Conservation (phyloP, 2,888 invertebrate genomes). For the Acleris emargana region DNA sequence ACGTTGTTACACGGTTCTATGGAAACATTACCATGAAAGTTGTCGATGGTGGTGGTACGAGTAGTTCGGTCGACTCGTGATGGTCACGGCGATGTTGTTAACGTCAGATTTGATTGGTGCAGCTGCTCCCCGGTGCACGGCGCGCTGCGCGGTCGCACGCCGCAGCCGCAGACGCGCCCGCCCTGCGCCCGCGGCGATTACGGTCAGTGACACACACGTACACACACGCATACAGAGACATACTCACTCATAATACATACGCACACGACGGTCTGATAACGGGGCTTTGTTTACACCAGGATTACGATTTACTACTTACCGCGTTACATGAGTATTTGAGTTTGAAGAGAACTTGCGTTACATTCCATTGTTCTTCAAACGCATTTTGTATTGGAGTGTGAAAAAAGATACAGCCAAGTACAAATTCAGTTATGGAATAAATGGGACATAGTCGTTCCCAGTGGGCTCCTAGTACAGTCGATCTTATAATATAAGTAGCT, state of each 20-base stretch:
- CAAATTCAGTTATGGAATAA: no score
- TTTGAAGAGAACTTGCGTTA: no score
- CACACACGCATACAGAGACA: slow-evolving; percentile 32
- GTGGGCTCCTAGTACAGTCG: no score
- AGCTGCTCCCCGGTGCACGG: slow-evolving; percentile 89
- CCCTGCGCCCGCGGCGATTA: slow-evolving; percentile 93
- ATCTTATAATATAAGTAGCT: no score
- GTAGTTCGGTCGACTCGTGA: background rate
- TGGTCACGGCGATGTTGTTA: slow-evolving; percentile 37
- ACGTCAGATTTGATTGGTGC: slow-evolving; percentile 79
- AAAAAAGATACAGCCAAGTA: no score
- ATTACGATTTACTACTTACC: background rate
- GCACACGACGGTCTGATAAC: slow-evolving; percentile 5
- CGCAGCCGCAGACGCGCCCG: slow-evolving; percentile 77
- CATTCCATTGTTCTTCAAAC: no score
- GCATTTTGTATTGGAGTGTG: no score
- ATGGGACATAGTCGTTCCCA: no score
- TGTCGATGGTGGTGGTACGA: no score
- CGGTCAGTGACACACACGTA: slow-evolving; percentile 86
- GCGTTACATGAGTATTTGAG: no score
- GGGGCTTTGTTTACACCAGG: background rate
- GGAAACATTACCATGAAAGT: no score
- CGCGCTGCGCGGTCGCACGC: slow-evolving; percentile 87
- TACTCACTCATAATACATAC: slow-evolving; percentile 18
- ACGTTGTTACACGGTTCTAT: no score